Evolutionary conservation across 1,140 invertebrate species (phyloP), one percentile per base, ranked within the genome.

Genomic region (Linepithema humile): DNA sequence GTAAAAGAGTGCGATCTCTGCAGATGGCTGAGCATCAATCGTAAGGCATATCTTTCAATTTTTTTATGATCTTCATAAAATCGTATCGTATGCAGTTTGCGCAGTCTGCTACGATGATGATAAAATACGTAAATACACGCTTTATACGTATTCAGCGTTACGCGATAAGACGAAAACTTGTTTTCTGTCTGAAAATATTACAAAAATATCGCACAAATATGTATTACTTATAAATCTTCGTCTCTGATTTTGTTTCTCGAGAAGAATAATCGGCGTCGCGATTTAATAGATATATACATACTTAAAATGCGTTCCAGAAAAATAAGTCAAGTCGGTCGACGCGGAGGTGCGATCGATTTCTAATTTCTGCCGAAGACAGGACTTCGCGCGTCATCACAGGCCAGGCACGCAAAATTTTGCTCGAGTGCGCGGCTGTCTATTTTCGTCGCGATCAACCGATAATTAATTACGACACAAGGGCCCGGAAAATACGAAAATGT

Each of bases 341-440:
- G 40, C 48, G n/a, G 73, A 64, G 20, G 35, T 60, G 20, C 48
- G 75, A n/a, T 69, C 75, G 74, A 78, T 67, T 78, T 80, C 75
- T 70, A 69, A 80, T 80, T 80, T 80, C 75, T 80, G 75, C 35
- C 64, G 64, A 69, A 70, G 75, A 70, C 75, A 80, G 75, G 43
- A 80, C n/a, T 70, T 70, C 75, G 26, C 35, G 48, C 75, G 20
- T 20, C 29, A 20, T 78, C 75, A 67, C 62, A 32, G 29, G 53
- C 15, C 32, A 12, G n/a, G 20, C 12, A 10, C 43, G 62, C 62
- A 38, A 78, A 78, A 78, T 80, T 40, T 15, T 48, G 35, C 75
- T 70, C 75, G 75, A 70, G 45, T 78, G 62, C 23, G 45, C 75
- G 75, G 64, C 64, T 80, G 64, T 80, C 75, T 80, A 70, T 80